phyloP scores from a whole-genome alignment of 2,113 vertebrate genomes.

The Gambusia affinis region DNA sequence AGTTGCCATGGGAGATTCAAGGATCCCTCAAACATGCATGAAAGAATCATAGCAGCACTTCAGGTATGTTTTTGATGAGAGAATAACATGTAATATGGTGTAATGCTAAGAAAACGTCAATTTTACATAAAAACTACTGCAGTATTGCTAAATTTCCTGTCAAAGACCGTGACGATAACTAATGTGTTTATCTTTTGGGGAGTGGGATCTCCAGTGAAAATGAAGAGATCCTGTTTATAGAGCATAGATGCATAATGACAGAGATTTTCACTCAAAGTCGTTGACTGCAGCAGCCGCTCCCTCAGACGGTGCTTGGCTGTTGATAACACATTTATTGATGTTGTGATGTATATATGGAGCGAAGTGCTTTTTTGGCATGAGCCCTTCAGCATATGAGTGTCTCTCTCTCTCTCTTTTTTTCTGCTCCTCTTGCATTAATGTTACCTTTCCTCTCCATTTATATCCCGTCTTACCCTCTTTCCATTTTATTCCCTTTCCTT shows the following conservation, averaged over 20 bases:
- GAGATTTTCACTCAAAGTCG: conserved; percentile 3
- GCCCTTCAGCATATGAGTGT: conserved; percentile 6
- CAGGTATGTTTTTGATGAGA: too few relatives aligned
- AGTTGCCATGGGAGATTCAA: too few relatives aligned
- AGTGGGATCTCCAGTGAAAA: background rate
- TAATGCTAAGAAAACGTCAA: too few relatives aligned
- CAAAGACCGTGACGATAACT: too few relatives aligned
- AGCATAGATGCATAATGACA: background rate
- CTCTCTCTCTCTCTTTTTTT: conserved; percentile 16
- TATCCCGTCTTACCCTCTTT: conserved; percentile 35
- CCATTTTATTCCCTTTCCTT: conserved; percentile 30
- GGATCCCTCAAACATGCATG: too few relatives aligned
- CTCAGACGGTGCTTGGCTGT: conserved; percentile 17
- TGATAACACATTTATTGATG: conserved; percentile 66
- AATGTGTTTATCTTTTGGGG: background rate
- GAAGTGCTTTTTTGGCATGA: conserved; percentile 64
- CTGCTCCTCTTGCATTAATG: conserved; percentile 24
- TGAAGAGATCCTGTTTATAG: background rate
- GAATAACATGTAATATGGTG: too few relatives aligned
- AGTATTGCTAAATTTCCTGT: too few relatives aligned
- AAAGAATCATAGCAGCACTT: too few relatives aligned
- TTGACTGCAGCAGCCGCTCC: conserved; percentile 19
- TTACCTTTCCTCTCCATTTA: conserved; percentile 49
- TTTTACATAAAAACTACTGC: too few relatives aligned
- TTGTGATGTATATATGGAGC: conserved; percentile 47